Evolutionary conservation across 2,888 invertebrate species (phyloP), one percentile per base, ranked within the genome.

Genomic region (Amorpha juglandis): DNA sequence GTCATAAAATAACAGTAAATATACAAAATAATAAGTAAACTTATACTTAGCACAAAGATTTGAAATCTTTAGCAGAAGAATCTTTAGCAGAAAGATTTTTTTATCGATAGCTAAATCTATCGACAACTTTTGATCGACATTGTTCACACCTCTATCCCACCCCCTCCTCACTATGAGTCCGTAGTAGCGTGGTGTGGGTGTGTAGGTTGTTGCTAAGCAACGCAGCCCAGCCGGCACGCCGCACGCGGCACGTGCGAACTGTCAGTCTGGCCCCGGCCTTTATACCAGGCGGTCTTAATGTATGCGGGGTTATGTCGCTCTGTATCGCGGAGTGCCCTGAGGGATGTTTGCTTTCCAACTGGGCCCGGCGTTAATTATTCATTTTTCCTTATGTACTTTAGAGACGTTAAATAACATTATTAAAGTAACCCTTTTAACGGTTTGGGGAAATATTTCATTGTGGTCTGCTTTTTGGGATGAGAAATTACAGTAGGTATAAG

Each of bases 161-260:
- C 47, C 45, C 64, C 48, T 27, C 68, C 67, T 74, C 74, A 68
- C 71, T 58, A 58, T 70, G 69, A 66, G 65, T 19, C 35, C 68
- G 69, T 65, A 64, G 69, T 69, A 69, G 70, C 71, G 58, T 42
- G 48, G 27, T 58, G 64, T 58, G 64, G 35, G 55, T 48, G 64
- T 19, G 55, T 16, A 47, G 64, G 33, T 62, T 71, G 87, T 87
- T 86, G 86, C 87, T 77, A 79, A 74, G 87, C 81, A 74, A 87
- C 87, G 72, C 16, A 14, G 63, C 50, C 45, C 64, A 62, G 78
- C 81, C 80, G 82, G 81, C 78, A 79, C 69, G 81, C 81, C 65
- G 68, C 72, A 67, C 70, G 64, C 65, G 68, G 69, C 70, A 68
- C 55, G 50, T 66, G 69, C 64, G 45, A 27, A 38, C 53, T 62